Evolutionary conservation across 2,113 vertebrate species (phyloP).

Genomic region (Oreocharis arfaki): DNA sequence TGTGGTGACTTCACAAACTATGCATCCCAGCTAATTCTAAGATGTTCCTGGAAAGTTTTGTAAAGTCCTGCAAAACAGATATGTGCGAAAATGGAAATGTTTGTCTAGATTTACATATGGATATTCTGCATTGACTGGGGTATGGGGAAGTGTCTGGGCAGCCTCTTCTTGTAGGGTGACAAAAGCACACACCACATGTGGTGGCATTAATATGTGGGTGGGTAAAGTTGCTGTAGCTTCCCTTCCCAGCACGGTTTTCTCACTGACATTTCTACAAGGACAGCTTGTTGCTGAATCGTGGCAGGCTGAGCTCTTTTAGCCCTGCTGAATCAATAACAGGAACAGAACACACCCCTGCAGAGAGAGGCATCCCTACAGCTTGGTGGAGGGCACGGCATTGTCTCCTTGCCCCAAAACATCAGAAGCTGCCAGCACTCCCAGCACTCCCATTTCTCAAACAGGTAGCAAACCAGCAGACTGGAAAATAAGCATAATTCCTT

Average conservation of each 20-base stretch:
- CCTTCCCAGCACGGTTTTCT: not conserved
- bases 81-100: not conserved
- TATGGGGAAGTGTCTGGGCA: not conserved
- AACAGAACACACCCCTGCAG: not conserved
- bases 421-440: not conserved
- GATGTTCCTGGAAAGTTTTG: not conserved
- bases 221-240: not conserved
- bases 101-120: not conserved
- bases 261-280: not conserved
- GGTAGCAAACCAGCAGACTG: not conserved
- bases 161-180: not conserved
- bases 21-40: not conserved
- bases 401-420: not conserved
- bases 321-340: not conserved
- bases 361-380: not conserved
- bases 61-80: not conserved
- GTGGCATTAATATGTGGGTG: not conserved
- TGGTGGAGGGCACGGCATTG: accelerated
- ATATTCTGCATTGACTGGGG: not conserved
- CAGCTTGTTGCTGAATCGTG: not conserved
- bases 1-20: not conserved
- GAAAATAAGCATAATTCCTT: not conserved
- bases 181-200: not conserved
- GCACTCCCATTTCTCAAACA: not conserved
- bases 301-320: not conserved